Evolutionary conservation across 2,797 vertebrate species (phyloP).

Genomic region (Morelia viridis): DNA sequence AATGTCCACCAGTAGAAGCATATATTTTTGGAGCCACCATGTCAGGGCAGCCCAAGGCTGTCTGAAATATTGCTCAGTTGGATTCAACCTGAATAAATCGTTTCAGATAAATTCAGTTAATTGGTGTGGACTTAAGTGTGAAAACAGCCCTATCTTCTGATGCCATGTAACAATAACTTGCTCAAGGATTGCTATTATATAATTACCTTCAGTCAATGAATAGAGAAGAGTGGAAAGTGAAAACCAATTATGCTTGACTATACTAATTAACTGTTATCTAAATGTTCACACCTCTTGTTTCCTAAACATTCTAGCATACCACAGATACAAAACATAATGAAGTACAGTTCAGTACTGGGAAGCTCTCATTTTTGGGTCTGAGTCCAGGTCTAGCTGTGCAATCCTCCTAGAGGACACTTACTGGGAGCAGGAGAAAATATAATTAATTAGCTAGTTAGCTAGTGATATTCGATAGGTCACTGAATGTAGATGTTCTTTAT

Average conservation of each 20-base stretch:
- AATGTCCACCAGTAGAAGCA: conserved; percentile 17
- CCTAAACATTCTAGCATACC: conserved; percentile 63
- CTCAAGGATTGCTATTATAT: conserved; percentile 63
- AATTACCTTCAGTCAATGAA: conserved; percentile 71
- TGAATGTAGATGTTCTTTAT: background rate
- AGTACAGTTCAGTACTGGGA: conserved; percentile 28
- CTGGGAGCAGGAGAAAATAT: background rate
- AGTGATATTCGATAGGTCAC: background rate
- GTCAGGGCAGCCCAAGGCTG: conserved; percentile 50
- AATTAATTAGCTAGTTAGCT: background rate
- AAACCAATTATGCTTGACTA: conserved; percentile 73
- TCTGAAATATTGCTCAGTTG: conserved; percentile 57
- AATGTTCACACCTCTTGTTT: conserved; percentile 75
- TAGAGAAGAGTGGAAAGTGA: conserved; percentile 69
- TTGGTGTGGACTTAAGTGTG: conserved; percentile 58
- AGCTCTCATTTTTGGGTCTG: conserved; percentile 5
- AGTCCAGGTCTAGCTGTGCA: background rate
- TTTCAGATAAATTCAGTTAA: conserved; percentile 76
- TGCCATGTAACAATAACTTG: conserved; percentile 71
- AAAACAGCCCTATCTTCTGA: conserved; percentile 59
- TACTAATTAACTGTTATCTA: conserved; percentile 77
- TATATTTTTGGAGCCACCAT: conserved; percentile 41
- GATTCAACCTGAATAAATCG: conserved; percentile 68
- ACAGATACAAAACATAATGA: conserved; percentile 58
- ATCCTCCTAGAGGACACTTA: background rate